Evolutionary conservation across 1,140 invertebrate genomes (phyloP).

Genomic region (Physella acuta): DNA sequence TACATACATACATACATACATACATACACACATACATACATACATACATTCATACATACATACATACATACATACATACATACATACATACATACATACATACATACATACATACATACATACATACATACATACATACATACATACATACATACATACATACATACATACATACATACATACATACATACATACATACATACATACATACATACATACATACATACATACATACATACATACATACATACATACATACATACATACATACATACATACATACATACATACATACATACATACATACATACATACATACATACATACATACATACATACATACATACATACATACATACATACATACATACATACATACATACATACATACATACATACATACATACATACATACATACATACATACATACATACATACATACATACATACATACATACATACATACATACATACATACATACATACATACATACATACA

Average conservation of each 20-base stretch:
- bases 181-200: slow-evolving; percentile 4
- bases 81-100: slow-evolving; percentile 4
- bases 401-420: slow-evolving; percentile 4
- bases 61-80: slow-evolving; percentile 4
- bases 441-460: slow-evolving; percentile 4
- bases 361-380: slow-evolving; percentile 4
- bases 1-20: slow-evolving; percentile 4
- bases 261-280: slow-evolving; percentile 4
- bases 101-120: slow-evolving; percentile 4
- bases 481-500: slow-evolving; percentile 4
- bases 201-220: slow-evolving; percentile 4
- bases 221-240: slow-evolving; percentile 4
- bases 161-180: slow-evolving; percentile 4
- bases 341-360: slow-evolving; percentile 2
- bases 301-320: slow-evolving; percentile 4
- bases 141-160: slow-evolving; percentile 4
- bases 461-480: not conserved
- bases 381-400: slow-evolving; percentile 4
- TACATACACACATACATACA: slow-evolving; percentile 4
- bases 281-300: slow-evolving; percentile 4
- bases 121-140: slow-evolving; percentile 5
- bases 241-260: slow-evolving; percentile 4
- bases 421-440: slow-evolving; percentile 4
- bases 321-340: slow-evolving; percentile 4
- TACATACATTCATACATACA: slow-evolving; percentile 2